Percentiles rank a stretch among this genome's conserved stretches.
Evolutionary conservation across 2,888 invertebrate genomes (phyloP).

Genomic region (Altica lythri): DNA sequence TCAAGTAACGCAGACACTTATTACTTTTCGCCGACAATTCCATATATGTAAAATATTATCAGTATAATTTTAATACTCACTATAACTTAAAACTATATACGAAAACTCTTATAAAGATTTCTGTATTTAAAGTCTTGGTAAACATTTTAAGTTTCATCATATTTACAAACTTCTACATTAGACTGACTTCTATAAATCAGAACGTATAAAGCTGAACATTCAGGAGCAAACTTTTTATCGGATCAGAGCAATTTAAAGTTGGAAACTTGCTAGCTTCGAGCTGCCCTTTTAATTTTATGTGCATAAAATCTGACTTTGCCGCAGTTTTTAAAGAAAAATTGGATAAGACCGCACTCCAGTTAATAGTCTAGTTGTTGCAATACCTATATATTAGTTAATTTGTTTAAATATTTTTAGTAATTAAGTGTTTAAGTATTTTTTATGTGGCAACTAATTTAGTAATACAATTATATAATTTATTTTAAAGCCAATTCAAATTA

Average conservation of each 20-base stretch:
- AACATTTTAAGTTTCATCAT: constrained; percentile 17
- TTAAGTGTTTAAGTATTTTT: too few species aligned
- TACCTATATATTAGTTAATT: too few species aligned
- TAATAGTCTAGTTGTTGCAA: background rate
- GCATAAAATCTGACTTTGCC: constrained; percentile 20
- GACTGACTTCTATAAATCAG: constrained; percentile 33
- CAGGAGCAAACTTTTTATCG: constrained; percentile 33
- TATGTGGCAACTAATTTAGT: too few species aligned
- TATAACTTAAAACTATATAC: too few species aligned
- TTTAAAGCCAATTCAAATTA: too few species aligned
- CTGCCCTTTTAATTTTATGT: constrained; percentile 29
- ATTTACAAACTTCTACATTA: constrained; percentile 19
- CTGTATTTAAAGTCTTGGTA: background rate
- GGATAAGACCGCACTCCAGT: constrained; percentile 15
- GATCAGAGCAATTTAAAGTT: constrained; percentile 37
- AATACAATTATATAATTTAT: too few species aligned
- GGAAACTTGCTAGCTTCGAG: constrained; percentile 27
- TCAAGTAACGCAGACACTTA: too few species aligned
- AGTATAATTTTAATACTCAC: too few species aligned
- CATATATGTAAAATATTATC: too few species aligned
- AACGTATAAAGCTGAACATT: constrained; percentile 33
- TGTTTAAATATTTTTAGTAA: too few species aligned
- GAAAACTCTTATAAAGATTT: too few species aligned
- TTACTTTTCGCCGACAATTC: too few species aligned
- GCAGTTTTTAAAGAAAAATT: constrained; percentile 22